Evolutionary conservation across 1,140 invertebrate species (phyloP), one percentile per base, ranked within the genome.

Genomic region (Nixonia krombeini): DNA sequence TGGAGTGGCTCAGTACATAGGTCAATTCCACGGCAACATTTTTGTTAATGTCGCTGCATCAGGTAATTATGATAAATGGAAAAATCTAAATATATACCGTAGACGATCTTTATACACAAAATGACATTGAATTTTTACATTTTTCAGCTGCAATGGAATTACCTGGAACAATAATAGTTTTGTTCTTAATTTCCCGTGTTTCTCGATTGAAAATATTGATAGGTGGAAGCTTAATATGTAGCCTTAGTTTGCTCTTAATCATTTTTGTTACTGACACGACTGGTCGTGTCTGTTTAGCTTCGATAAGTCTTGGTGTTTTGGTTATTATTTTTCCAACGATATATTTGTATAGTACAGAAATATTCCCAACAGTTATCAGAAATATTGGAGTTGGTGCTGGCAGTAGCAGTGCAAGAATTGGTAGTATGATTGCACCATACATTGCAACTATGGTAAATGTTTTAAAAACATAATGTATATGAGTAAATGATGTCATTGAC

Each of bases 331-430:
- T 90, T 62, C 86, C 88, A 8, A 86, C 87, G 0, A 74, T 90
- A 40, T 90, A 89, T 73, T 77, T 92, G n/a, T 90, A 89, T 61
- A 88, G 89, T 5, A 88, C 89, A 8, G 91, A 92, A 82, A 74
- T 91, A 23, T 91, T 88, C 71, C 91, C 91, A 29, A 92, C 91
- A 0, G 81, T 90, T 26, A 85, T 90, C 0, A 85, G 91, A 47
- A 92, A 91, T 71, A 85, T 87, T 18, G 90, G 89, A 10, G 76
- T 91, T 7, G 90, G 89, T 16, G 75, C 87, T 2, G 87, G 87
- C 6, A 87, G 89, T n/a, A 88, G 88, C 40, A 88, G 87, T 53
- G 88, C 88, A 3, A 86, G 90, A 33, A 73, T 91, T 23, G 90
- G 89, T n/a, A 90, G 90, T 1, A 91, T 91, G 83, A 76, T 90